Conservation (phyloP, 2,888 invertebrate species). For the Apamea crenata region DNA sequence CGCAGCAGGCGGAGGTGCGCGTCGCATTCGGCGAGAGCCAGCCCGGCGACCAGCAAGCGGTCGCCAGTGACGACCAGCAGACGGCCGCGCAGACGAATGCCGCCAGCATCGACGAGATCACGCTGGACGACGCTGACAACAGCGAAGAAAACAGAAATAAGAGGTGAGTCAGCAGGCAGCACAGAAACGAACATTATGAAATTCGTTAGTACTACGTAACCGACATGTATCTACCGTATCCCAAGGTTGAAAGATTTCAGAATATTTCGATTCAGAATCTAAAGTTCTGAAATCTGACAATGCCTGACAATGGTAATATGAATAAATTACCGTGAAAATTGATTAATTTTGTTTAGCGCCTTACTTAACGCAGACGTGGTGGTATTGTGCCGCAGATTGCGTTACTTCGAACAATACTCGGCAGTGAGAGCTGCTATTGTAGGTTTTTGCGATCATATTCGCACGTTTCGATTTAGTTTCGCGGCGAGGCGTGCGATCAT, state of each 20-base stretch:
- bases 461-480: slow-evolving; percentile 80
- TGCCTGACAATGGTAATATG: slow-evolving; percentile 7
- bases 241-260: slow-evolving; percentile 4
- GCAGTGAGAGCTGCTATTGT: slow-evolving; percentile 66
- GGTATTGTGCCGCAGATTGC: slow-evolving; percentile 32
- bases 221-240: background rate
- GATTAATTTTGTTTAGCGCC: slow-evolving; percentile 7
- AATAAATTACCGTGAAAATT: slow-evolving; percentile 16
- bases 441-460: slow-evolving; percentile 80
- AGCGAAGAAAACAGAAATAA: slow-evolving; percentile 96
- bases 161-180: slow-evolving; percentile 81
- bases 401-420: slow-evolving; percentile 38
- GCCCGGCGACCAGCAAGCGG: slow-evolving; percentile 70
- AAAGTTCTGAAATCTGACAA: background rate
- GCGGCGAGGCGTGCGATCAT: slow-evolving; percentile 65
- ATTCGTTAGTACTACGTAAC: background rate
- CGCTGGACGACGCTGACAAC: slow-evolving; percentile 92
- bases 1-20: slow-evolving; percentile 91
- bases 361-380: slow-evolving; percentile 1
- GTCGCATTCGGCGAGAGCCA: slow-evolving; percentile 89
- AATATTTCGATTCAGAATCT: slow-evolving; percentile 1
- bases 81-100: slow-evolving; percentile 91
- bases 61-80: slow-evolving; percentile 82
- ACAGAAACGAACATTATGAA: background rate
- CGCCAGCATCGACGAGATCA: slow-evolving; percentile 92